Evolutionary conservation across 2,888 invertebrate genomes (phyloP), one percentile per base, ranked within the genome.

Genomic region (Papilio protenor): DNA sequence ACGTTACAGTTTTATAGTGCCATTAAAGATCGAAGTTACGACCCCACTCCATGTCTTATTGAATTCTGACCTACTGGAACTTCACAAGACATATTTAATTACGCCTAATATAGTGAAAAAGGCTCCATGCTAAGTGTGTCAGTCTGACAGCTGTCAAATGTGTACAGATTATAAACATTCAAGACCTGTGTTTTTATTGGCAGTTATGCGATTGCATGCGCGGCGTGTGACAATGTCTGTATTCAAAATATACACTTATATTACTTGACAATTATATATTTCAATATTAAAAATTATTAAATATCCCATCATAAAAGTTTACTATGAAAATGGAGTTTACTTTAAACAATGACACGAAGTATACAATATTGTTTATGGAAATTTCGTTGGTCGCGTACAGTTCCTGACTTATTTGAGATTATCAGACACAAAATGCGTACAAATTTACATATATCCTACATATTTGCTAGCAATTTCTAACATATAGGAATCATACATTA

Each of bases 401-500:
- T 52, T 21, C 21, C 40, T 55, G 21, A 3, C 64, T 66, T 14
- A 74, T n/a, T 55, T 12, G 69, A 57, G 14, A 75, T 66, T 14
- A 66, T 66, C 52, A n/a, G 64, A 69, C 45, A 73, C 59, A 49
- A 23, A 45, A 47, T 21, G 74, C 49, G 27, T 74, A 74, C 16
- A 75, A 61, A 64, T 52, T 64, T 75, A 71, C 71, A 64, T 64
- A 52, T 61, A 69, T 47, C 49, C 69, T 77, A 77, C 27, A 73
- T 49, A 73, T 33, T 45, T 71, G 52, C 77, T 78, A 78, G 77
- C 77, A 78, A 64, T 75, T 40, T 75, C 77, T 78, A 78, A 78
- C 45, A n/a, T 49, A n/a, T 75, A 75, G 71, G 77, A 78, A 78
- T 78, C 70, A 64, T 75, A 55, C 55, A 78, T 59, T 16, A 49